A percentile compares a stretch with the other conserved stretches of the same genome.
Conservation (phyloP, 1,140 invertebrate genomes). For the Bombus ignitus region DNA sequence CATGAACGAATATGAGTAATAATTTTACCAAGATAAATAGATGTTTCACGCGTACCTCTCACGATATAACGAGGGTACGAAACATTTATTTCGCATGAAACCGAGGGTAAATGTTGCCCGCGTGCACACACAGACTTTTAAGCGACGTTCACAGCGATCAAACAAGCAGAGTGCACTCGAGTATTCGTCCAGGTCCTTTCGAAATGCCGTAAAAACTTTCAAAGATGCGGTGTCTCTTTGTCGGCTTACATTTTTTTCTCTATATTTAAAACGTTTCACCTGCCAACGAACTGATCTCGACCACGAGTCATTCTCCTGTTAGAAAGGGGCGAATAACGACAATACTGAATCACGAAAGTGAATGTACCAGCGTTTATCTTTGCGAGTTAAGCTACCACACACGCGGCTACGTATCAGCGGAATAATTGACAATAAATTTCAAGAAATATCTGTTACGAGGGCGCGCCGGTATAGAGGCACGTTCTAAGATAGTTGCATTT, state of each 20-base stretch:
- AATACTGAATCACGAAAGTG: conserved; percentile 39
- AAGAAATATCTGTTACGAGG: background rate
- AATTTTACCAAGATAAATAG: too few species aligned
- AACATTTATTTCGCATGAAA: background rate
- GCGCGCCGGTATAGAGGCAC: background rate
- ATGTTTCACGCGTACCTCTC: background rate
- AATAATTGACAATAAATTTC: conserved; percentile 34
- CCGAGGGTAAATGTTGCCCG: background rate
- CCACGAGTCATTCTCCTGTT: conserved; percentile 9
- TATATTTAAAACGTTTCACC: background rate
- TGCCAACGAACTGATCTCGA: conserved; percentile 25
- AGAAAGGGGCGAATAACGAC: background rate
- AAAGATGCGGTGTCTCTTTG: conserved; percentile 50
- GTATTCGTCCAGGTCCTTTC: background rate
- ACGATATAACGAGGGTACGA: background rate
- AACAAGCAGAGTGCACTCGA: conserved; percentile 59
- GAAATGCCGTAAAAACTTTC: conserved; percentile 50
- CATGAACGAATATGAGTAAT: too few species aligned
- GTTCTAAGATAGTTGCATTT: background rate
- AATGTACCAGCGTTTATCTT: background rate
- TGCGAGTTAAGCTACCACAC: background rate
- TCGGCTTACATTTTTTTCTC: conserved; percentile 40
- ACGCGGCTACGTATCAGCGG: background rate
- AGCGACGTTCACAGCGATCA: conserved; percentile 55
- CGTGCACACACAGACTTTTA: conserved; percentile 35